Conservation (phyloP, 2,797 vertebrate species). For the Cynodonichthys magdalenae region DNA sequence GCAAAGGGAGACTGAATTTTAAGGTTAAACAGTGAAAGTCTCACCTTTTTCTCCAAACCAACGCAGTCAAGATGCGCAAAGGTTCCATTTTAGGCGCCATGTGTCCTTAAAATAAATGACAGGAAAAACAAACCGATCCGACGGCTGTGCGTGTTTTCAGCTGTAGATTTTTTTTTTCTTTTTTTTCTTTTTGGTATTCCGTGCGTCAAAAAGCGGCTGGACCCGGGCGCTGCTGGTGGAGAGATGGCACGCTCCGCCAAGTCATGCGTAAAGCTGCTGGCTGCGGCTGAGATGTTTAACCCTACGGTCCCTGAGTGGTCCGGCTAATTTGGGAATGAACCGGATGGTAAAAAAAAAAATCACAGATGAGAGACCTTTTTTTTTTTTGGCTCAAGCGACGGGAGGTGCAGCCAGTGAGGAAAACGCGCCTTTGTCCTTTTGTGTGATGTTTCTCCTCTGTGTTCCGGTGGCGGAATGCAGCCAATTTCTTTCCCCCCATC, state of each 20-base stretch:
- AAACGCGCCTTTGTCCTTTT: slow-evolving; percentile 47
- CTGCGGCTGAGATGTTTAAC: slow-evolving; percentile 62
- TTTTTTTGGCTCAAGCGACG: slow-evolving; percentile 10
- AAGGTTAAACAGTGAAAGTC: slow-evolving; percentile 15
- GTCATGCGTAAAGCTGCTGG: slow-evolving; percentile 73
- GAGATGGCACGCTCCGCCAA: slow-evolving; percentile 52
- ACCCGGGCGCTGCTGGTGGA: slow-evolving; percentile 21
- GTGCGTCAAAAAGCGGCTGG: slow-evolving; percentile 50
- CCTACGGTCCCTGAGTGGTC: slow-evolving; percentile 61
- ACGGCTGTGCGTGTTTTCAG: slow-evolving; percentile 12
- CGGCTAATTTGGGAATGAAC: slow-evolving; percentile 48
- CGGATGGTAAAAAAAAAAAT: slow-evolving; percentile 3
- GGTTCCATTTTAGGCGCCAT: slow-evolving; percentile 52
- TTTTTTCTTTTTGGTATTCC: slow-evolving; percentile 43
- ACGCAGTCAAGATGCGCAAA: slow-evolving; percentile 39
- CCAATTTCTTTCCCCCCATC: slow-evolving; percentile 11
- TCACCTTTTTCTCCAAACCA: slow-evolving; percentile 63
- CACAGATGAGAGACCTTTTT: neutral
- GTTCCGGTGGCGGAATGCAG: slow-evolving; percentile 67
- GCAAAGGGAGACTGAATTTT: neutral
- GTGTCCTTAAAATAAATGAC: slow-evolving; percentile 17
- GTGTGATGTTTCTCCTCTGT: slow-evolving; percentile 37
- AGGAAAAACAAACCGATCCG: slow-evolving; percentile 32
- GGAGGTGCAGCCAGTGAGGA: slow-evolving; percentile 12
- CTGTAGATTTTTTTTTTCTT: slow-evolving; percentile 1